Percentiles rank a stretch among this genome's conserved stretches.
Evolutionary conservation across 2,113 vertebrate species (phyloP).

Genomic region (Epinephelus lanceolatus): DNA sequence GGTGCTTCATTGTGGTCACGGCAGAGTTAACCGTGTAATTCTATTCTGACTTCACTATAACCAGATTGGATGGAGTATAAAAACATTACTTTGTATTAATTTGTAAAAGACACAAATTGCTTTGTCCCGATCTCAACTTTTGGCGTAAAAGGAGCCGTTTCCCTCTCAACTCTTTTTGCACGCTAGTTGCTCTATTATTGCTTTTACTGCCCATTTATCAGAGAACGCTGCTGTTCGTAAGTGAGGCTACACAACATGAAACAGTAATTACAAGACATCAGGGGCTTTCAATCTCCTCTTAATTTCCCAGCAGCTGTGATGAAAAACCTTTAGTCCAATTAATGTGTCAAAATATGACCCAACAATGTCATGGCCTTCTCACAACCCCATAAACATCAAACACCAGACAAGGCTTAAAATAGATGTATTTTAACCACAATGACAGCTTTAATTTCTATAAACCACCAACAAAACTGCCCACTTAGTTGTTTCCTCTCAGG

Average conservation of each 20-base stretch:
- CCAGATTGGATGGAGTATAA: background rate
- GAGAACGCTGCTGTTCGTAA: slow-evolving; percentile 70
- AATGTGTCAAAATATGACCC: slow-evolving; percentile 79
- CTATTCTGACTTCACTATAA: slow-evolving; percentile 8
- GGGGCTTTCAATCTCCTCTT: slow-evolving; percentile 84
- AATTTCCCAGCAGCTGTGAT: slow-evolving; percentile 82
- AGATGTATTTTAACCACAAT: slow-evolving; percentile 29
- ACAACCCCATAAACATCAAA: slow-evolving; percentile 70
- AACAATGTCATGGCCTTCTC: slow-evolving; percentile 77
- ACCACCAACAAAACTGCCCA: slow-evolving; percentile 11
- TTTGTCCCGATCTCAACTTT: slow-evolving; percentile 63
- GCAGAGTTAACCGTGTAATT: slow-evolving; percentile 62
- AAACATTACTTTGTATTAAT: slow-evolving; percentile 43
- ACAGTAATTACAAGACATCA: slow-evolving; percentile 84
- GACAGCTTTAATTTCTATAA: slow-evolving; percentile 53
- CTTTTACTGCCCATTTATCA: slow-evolving; percentile 81
- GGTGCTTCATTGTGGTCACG: slow-evolving; percentile 58
- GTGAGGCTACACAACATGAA: slow-evolving; percentile 77
- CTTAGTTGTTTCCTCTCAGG: slow-evolving; percentile 29
- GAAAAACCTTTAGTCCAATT: slow-evolving; percentile 79
- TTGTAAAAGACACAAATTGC: slow-evolving; percentile 34
- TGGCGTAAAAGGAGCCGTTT: slow-evolving; percentile 47
- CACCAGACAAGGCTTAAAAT: slow-evolving; percentile 38
- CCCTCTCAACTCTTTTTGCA: slow-evolving; percentile 54
- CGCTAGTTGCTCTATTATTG: slow-evolving; percentile 62